Percentiles rank a stretch among this genome's conserved stretches.
These are phyloP conservation scores for Nothocercus julius DNA, from an alignment of 2,113 vertebrate genomes.

Conservation along the genomic window DNA sequence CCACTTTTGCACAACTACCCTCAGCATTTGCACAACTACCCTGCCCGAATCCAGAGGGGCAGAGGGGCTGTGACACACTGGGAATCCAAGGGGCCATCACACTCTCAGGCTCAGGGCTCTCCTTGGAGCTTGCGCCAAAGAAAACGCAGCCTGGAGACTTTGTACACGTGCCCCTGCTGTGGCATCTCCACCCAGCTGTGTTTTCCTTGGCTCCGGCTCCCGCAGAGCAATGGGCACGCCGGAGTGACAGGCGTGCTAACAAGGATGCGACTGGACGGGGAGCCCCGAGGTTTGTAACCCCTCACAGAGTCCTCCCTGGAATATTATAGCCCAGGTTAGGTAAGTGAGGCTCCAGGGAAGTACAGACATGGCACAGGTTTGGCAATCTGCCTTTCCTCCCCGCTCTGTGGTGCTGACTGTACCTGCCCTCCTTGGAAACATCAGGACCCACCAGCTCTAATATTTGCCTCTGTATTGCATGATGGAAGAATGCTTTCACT, in stretches of 20 bases:
- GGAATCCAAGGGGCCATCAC: neutral
- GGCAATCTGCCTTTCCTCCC: neutral
- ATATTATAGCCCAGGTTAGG: neutral
- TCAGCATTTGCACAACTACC: rapidly evolving
- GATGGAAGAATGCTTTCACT: neutral
- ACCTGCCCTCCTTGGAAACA: neutral
- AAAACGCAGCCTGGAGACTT: conserved; percentile 21
- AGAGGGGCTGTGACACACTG: neutral
- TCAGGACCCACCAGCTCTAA: rapidly evolving
- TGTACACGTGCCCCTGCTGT: conserved; percentile 41
- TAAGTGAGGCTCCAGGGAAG: neutral
- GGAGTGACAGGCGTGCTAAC: neutral
- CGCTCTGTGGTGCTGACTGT: neutral
- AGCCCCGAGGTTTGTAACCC: neutral
- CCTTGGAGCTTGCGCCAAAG: conserved; percentile 11
- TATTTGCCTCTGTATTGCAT: neutral
- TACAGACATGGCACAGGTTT: neutral
- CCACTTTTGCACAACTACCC: rapidly evolving
- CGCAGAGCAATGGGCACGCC: neutral
- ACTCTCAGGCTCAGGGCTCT: neutral
- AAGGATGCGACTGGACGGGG: neutral
- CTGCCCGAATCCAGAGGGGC: rapidly evolving
- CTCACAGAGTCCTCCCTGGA: neutral
- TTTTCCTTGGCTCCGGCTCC: conserved; percentile 19
- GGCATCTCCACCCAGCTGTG: conserved; percentile 18